Evolutionary conservation across 2,888 invertebrate genomes (phyloP).

Genomic region (Xestia rhomboidea): DNA sequence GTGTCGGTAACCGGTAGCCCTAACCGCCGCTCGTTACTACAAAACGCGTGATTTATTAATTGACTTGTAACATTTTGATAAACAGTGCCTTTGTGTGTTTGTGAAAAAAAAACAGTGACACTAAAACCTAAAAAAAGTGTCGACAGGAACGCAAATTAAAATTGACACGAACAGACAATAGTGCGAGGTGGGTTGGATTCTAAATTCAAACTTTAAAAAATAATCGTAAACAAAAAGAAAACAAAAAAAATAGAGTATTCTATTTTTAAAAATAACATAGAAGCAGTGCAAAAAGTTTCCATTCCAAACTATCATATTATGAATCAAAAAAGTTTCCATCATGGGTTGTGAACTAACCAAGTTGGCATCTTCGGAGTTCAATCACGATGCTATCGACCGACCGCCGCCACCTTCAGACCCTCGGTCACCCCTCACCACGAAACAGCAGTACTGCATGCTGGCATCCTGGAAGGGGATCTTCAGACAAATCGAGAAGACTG

Average conservation of each 20-base stretch:
- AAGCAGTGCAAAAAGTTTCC: background rate
- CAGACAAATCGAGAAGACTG: slow-evolving; percentile 96
- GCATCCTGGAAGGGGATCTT: slow-evolving; percentile 98
- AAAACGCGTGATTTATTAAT: slow-evolving; percentile 30
- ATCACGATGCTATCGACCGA: slow-evolving; percentile 87
- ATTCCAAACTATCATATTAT: background rate
- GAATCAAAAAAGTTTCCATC: slow-evolving; percentile 16
- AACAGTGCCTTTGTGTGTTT: slow-evolving; percentile 4
- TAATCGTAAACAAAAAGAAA: background rate
- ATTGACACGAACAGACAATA: background rate
- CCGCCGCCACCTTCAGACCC: slow-evolving; percentile 94
- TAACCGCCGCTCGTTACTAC: slow-evolving; percentile 45
- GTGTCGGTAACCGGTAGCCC: slow-evolving; percentile 57
- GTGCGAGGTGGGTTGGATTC: background rate
- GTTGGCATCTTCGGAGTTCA: slow-evolving; percentile 90
- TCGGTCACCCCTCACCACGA: slow-evolving; percentile 94
- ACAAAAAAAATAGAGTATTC: background rate
- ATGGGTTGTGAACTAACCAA: slow-evolving; percentile 95
- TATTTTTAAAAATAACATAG: background rate
- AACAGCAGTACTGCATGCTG: slow-evolving; percentile 96
- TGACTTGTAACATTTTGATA: background rate
- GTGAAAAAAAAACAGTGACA: slow-evolving; percentile 6
- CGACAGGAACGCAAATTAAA: background rate
- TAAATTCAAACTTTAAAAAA: background rate
- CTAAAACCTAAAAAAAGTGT: background rate